A percentile compares a stretch with the other conserved stretches of the same genome.
Conservation (phyloP, 2,888 invertebrate species). For the Maniola hyperantus region DNA sequence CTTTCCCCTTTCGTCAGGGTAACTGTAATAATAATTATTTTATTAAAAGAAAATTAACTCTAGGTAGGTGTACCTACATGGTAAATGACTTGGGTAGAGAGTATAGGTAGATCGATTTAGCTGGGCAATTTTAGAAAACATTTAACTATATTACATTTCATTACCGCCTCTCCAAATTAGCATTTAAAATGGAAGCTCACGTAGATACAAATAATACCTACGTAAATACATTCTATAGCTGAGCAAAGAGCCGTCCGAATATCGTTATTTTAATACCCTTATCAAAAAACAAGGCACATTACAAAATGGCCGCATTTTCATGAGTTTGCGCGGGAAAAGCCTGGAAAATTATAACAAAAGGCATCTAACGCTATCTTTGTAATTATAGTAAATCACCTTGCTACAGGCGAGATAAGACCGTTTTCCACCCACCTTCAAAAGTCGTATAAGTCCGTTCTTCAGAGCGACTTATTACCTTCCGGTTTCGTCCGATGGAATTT, state of each 20-base stretch:
- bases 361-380: slow-evolving; percentile 83
- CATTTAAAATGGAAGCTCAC: slow-evolving; percentile 76
- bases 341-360: slow-evolving; percentile 83
- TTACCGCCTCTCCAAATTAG: slow-evolving; percentile 73
- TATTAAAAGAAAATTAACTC: no score
- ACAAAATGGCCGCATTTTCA: slow-evolving; percentile 81
- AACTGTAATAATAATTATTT: background rate
- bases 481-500: slow-evolving; percentile 54
- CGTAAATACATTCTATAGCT: slow-evolving; percentile 61
- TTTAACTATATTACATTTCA: slow-evolving; percentile 56
- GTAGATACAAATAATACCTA: slow-evolving; percentile 69
- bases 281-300: slow-evolving; percentile 83
- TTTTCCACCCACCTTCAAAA: slow-evolving; percentile 61
- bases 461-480: slow-evolving; percentile 61
- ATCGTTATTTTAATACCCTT: slow-evolving; percentile 81
- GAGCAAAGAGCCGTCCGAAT: slow-evolving; percentile 71
- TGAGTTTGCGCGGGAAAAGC: slow-evolving; percentile 79
- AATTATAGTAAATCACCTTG: slow-evolving; percentile 83
- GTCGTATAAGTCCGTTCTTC: slow-evolving; percentile 60
- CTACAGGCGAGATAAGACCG: slow-evolving; percentile 79
- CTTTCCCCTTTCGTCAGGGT: no score
- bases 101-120: background rate
- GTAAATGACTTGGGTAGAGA: background rate
- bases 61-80: no score
- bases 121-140: background rate